These are phyloP conservation scores for Peromyscus polionotus DNA, from an alignment of 2,113 vertebrate species.

Conservation along the genomic window DNA sequence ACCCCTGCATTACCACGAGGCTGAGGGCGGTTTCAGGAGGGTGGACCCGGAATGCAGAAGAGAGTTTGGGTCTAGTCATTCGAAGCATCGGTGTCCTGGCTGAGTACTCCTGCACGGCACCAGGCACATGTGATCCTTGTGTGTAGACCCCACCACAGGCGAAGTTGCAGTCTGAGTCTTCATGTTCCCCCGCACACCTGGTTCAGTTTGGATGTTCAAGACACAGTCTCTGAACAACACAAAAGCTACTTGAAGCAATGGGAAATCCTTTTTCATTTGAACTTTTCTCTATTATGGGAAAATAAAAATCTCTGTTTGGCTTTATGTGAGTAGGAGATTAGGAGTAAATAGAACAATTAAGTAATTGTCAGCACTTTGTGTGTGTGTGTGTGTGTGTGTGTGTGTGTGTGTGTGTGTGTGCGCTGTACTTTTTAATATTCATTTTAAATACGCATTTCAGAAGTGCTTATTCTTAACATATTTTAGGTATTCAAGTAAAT, in stretches of 20 bases:
- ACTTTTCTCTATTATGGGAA: slow-evolving; percentile 41
- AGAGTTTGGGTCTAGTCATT: not conserved
- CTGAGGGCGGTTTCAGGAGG: not conserved
- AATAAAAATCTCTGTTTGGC: slow-evolving; percentile 59
- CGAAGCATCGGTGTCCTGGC: not conserved
- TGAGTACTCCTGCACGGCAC: not conserved
- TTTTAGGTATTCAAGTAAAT: slow-evolving; percentile 14
- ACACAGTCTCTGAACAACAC: slow-evolving; percentile 74
- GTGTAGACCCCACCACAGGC: not conserved
- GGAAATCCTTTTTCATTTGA: slow-evolving; percentile 68
- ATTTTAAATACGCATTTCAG: slow-evolving; percentile 44
- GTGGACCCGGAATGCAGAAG: not conserved
- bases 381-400: not conserved
- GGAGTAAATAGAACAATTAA: slow-evolving; percentile 37
- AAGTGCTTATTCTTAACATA: not conserved
- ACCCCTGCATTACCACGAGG: not conserved
- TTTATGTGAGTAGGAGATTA: slow-evolving; percentile 20
- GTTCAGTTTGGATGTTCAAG: slow-evolving; percentile 33
- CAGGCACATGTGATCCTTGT: not conserved
- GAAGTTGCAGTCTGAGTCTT: slow-evolving; percentile 32
- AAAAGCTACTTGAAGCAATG: slow-evolving; percentile 54
- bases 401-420: not conserved
- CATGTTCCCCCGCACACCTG: not conserved
- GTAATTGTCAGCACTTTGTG: not conserved
- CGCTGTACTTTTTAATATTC: not conserved